These are phyloP conservation scores for Ectemnius continuus DNA, from an alignment of 2,888 invertebrate genomes.

Conservation along the genomic window DNA sequence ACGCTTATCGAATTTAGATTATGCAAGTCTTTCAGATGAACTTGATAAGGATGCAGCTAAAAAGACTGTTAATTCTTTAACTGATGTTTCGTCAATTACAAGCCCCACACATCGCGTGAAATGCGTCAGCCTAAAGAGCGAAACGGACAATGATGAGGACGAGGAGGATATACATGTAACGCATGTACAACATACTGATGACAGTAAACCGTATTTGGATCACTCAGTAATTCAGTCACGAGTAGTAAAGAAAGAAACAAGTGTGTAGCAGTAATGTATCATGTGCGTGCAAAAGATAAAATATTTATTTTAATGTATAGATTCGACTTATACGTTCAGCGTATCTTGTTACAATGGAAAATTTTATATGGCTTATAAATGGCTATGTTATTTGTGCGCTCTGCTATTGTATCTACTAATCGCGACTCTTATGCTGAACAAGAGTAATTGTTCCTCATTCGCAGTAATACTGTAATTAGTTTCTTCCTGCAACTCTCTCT, in stretches of 20 bases:
- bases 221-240: conserved; percentile 55
- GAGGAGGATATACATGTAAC: conserved; percentile 42
- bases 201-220: conserved; percentile 51
- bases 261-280: conserved; percentile 64
- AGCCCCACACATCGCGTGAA: conserved; percentile 53
- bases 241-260: conserved; percentile 73
- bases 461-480: neutral
- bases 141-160: conserved; percentile 34
- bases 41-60: conserved; percentile 20
- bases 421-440: neutral
- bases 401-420: conserved; percentile 1
- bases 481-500: neutral
- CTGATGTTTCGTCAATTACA: conserved; percentile 59
- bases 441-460: neutral
- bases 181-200: conserved; percentile 36
- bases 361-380: neutral
- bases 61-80: conserved; percentile 63
- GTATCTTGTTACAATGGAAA: conserved; percentile 11
- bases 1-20: conserved; percentile 35
- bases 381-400: neutral
- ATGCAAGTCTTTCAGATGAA: conserved; percentile 34
- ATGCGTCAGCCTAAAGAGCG: conserved; percentile 41
- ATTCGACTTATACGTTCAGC: conserved; percentile 22
- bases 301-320: conserved; percentile 41
- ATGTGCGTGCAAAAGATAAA: conserved; percentile 19